Percentiles rank a stretch among this genome's conserved stretches.
Evolutionary conservation across 2,888 invertebrate species (phyloP).

Genomic region (Hanleya hanleyi): DNA sequence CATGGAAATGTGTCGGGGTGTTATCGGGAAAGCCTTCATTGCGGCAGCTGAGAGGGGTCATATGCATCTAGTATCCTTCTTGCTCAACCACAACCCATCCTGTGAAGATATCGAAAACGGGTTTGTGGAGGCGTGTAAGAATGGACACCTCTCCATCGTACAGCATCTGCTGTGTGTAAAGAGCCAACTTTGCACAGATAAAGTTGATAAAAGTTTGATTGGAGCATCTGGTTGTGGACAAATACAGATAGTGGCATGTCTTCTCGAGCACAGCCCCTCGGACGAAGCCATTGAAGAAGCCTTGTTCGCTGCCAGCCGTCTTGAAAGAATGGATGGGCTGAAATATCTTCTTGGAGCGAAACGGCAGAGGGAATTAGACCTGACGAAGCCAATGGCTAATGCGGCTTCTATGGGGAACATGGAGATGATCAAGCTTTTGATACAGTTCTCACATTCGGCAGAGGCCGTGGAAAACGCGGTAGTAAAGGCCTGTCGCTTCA

Average conservation of each 20-base stretch:
- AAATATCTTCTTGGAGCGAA: neutral
- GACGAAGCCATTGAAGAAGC: neutral
- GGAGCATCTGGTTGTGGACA: neutral
- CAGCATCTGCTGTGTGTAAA: neutral
- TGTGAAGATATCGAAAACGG: neutral
- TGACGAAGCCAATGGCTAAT: neutral
- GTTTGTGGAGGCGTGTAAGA: neutral
- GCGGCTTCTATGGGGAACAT: neutral
- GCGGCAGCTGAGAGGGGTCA: neutral
- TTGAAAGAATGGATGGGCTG: neutral
- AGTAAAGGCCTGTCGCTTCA: neutral
- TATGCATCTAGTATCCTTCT: neutral
- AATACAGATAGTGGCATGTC: neutral
- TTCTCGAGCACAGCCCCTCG: neutral
- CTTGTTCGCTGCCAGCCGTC: neutral
- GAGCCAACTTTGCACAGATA: neutral
- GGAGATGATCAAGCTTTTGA: neutral
- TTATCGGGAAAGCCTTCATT: neutral
- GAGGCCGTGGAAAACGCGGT: neutral
- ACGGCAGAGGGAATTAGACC: neutral
- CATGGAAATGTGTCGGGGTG: neutral
- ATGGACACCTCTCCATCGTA: neutral
- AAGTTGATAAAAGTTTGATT: neutral
- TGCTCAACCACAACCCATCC: neutral
- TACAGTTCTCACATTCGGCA: neutral